phyloP scores from a whole-genome alignment of 2,888 invertebrate species.

The Tuta absoluta region DNA sequence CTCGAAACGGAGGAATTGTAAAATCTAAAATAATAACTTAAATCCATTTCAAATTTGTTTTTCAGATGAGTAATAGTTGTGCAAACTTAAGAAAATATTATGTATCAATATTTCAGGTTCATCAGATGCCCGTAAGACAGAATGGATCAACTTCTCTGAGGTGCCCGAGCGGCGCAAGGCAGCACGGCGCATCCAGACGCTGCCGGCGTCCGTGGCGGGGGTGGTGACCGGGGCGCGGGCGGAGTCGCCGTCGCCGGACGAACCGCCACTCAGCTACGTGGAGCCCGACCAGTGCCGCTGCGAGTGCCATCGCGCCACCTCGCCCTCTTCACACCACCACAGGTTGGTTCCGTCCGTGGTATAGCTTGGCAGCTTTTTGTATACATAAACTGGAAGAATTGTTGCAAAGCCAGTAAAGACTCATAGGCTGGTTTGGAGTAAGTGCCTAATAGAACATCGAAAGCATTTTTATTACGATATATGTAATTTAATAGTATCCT shows the following conservation, averaged over 20 bases:
- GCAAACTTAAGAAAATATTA: background rate
- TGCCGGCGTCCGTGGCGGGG: constrained; percentile 82
- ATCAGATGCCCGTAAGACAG: constrained; percentile 60
- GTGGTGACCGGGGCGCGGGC: constrained; percentile 61
- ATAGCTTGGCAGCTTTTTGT: background rate
- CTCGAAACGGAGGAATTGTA: no score
- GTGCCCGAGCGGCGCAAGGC: constrained; percentile 91
- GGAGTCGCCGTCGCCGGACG: constrained; percentile 50
- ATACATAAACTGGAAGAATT: background rate
- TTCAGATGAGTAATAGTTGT: no score
- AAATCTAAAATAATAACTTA: no score
- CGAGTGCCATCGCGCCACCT: constrained; percentile 87
- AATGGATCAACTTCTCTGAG: constrained; percentile 94
- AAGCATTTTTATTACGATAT: no score
- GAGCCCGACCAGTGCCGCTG: constrained; percentile 94
- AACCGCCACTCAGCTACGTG: constrained; percentile 83
- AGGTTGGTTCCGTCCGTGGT: background rate
- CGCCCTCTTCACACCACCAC: constrained; percentile 1
- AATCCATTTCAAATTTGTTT: no score
- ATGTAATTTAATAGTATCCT: no score
- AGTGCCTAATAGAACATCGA: no score
- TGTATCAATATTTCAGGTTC: constrained; percentile 37
- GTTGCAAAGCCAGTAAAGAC: background rate
- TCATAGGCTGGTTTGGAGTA: no score
- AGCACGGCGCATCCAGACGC: constrained; percentile 90